Evolutionary conservation across 2,888 invertebrate species (phyloP).

Genomic region (Hyppa rectilinea): DNA sequence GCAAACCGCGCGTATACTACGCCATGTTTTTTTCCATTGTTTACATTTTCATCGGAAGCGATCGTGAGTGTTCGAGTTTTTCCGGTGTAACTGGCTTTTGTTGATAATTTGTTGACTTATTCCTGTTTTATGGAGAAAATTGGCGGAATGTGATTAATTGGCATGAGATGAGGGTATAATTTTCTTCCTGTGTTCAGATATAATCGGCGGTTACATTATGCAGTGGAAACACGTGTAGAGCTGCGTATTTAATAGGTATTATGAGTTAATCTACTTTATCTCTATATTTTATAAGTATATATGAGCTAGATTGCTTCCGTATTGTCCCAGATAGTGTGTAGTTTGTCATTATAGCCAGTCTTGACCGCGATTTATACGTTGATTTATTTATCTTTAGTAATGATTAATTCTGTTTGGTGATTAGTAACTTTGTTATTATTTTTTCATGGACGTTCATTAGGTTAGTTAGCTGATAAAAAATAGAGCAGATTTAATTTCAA

Average conservation of each 20-base stretch:
- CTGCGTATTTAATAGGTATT: constrained; percentile 7
- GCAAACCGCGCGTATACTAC: constrained; percentile 55
- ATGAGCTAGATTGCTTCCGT: constrained; percentile 37
- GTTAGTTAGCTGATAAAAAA: neutral
- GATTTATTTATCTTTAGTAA: neutral
- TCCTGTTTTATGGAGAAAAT: constrained; percentile 54
- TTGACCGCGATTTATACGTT: no score
- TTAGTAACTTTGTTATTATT: neutral
- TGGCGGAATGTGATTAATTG: constrained; percentile 52
- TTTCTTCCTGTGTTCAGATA: constrained; percentile 22
- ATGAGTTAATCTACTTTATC: constrained; percentile 26
- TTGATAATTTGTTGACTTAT: constrained; percentile 62
- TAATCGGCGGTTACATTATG: constrained; percentile 32
- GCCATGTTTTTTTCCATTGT: constrained; percentile 76
- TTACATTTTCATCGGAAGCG: constrained; percentile 76
- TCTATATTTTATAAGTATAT: constrained; percentile 18
- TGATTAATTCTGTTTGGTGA: neutral
- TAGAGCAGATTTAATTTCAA: neutral
- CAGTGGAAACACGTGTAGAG: constrained; percentile 48
- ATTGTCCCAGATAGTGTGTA: constrained; percentile 19
- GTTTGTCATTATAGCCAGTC: neutral
- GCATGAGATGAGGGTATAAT: constrained; percentile 29
- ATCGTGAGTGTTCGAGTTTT: constrained; percentile 81
- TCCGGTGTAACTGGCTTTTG: constrained; percentile 78
- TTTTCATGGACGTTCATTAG: neutral